Conservation (phyloP, 2,797 vertebrate genomes). For the Anabacerthia variegaticeps region DNA sequence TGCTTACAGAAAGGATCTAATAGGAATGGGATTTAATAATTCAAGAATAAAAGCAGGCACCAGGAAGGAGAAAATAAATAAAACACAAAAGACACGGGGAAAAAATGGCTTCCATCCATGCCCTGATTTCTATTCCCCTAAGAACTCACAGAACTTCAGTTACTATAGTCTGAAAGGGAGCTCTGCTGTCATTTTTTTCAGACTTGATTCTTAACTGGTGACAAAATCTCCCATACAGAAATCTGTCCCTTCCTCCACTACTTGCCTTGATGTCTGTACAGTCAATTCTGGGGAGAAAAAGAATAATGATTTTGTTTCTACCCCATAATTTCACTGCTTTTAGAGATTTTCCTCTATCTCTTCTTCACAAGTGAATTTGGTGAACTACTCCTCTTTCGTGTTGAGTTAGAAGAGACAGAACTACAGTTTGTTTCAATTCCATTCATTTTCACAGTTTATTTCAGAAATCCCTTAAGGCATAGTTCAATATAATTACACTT, state of each 20-base stretch:
- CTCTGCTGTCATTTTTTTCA: not conserved
- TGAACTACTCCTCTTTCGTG: not conserved
- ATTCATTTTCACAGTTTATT: not conserved
- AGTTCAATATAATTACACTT: not conserved
- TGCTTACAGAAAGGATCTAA: not conserved
- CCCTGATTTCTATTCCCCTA: not conserved
- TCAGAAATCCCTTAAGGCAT: not conserved
- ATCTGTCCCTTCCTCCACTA: not conserved
- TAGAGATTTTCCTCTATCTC: not conserved
- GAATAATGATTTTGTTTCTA: not conserved
- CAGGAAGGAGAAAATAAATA: not conserved
- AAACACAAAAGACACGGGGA: not conserved
- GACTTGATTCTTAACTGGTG: not conserved
- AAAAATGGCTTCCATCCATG: not conserved
- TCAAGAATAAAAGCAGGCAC: not conserved
- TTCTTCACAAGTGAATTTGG: not conserved
- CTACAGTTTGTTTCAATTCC: not conserved
- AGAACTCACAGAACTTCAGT: not conserved
- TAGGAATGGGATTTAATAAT: not conserved
- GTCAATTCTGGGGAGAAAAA: not conserved
- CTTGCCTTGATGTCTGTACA: not conserved
- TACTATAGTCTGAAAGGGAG: not conserved
- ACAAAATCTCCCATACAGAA: not conserved
- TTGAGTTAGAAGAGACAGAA: not conserved
- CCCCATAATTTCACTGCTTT: not conserved